phyloP scores from a whole-genome alignment of 2,888 invertebrate species.

The Protonemura montana region DNA sequence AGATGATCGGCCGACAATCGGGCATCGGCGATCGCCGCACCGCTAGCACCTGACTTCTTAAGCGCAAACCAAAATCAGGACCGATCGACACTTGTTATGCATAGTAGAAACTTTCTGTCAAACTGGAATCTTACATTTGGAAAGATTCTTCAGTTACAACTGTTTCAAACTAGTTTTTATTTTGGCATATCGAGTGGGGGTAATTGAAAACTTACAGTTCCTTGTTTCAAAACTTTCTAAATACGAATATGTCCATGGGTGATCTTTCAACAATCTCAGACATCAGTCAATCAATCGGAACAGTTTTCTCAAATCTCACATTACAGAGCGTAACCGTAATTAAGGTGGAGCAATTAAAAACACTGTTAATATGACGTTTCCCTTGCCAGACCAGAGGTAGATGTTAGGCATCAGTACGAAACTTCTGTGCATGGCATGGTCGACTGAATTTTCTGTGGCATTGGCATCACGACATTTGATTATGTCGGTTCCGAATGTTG shows the following conservation, averaged over 20 bases:
- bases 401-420: background rate
- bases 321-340: background rate
- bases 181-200: constrained; percentile 2
- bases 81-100: background rate
- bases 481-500: background rate
- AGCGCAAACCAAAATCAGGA: background rate
- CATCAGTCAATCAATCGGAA: background rate
- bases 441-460: background rate
- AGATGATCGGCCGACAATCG: no score
- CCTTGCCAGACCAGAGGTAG: background rate
- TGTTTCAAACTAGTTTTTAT: background rate
- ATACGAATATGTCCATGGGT: constrained; percentile 7
- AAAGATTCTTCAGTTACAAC: background rate
- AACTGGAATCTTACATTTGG: background rate
- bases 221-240: constrained; percentile 12
- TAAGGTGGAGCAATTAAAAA: background rate
- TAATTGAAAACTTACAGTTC: background rate
- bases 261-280: background rate
- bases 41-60: background rate
- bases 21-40: background rate
- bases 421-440: background rate
- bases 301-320: background rate
- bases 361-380: background rate
- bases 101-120: background rate
- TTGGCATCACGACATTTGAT: constrained; percentile 7